Evolutionary conservation across 1,140 invertebrate genomes (phyloP).

Genomic region (Caligus rogercresseyi): DNA sequence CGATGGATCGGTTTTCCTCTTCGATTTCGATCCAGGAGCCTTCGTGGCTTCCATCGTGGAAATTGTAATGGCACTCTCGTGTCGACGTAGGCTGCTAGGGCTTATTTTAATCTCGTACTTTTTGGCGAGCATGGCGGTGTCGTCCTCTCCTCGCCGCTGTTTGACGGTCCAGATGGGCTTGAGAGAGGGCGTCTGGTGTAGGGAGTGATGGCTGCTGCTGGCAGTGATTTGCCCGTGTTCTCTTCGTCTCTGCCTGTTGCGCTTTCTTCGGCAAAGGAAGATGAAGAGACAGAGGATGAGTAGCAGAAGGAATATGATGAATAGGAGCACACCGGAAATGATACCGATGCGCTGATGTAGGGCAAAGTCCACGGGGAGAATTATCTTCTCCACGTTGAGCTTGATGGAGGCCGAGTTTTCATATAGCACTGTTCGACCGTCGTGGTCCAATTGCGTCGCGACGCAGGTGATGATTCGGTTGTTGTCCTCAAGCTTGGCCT

Average conservation of each 20-base stretch:
- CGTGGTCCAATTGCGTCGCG: conserved; percentile 8
- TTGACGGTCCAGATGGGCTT: conserved; percentile 15
- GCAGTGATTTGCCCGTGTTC: too few species aligned
- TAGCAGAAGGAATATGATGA: conserved; percentile 5
- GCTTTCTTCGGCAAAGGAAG: background rate
- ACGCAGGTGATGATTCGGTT: conserved; percentile 2
- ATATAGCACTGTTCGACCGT: conserved; percentile 14
- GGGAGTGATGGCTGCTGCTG: background rate
- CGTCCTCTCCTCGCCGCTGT: background rate
- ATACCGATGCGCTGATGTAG: conserved; percentile 10
- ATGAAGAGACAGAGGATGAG: conserved; percentile 6
- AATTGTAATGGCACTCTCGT: background rate
- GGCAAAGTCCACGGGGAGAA: conserved; percentile 8
- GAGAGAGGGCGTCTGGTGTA: background rate
- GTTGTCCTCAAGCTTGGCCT: conserved; percentile 10
- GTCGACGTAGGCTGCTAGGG: background rate
- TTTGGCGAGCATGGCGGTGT: background rate
- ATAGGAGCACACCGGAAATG: conserved; percentile 13
- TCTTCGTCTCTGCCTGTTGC: background rate
- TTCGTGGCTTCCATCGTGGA: background rate
- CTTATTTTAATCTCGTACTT: background rate
- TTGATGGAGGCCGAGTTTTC: conserved; percentile 1
- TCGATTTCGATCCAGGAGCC: background rate
- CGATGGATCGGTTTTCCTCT: background rate
- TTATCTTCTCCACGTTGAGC: conserved; percentile 5